phyloP scores from a whole-genome alignment of 2,888 invertebrate species.

The Ligdia adustata region DNA sequence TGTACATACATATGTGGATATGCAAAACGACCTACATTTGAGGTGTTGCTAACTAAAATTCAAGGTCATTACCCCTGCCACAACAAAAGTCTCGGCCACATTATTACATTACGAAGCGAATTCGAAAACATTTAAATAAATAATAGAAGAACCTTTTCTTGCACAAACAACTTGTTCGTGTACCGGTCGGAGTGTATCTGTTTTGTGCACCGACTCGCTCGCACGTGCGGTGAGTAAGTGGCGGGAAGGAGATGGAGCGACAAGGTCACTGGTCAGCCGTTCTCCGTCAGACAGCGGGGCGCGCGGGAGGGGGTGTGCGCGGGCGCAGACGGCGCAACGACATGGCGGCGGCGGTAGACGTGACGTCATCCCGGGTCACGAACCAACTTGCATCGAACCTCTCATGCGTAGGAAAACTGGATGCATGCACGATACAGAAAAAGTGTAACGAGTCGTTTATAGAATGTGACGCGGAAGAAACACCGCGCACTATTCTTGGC shows the following conservation, averaged over 20 bases:
- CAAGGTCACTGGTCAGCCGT: slow-evolving; percentile 82
- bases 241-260: slow-evolving; percentile 64
- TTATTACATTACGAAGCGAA: slow-evolving; percentile 71
- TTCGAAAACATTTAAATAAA: slow-evolving; percentile 77
- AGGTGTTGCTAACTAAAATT: slow-evolving; percentile 54
- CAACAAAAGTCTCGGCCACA: slow-evolving; percentile 59
- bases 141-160: slow-evolving; percentile 75
- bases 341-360: slow-evolving; percentile 64
- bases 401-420: slow-evolving; percentile 76
- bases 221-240: slow-evolving; percentile 42
- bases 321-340: slow-evolving; percentile 75
- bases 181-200: slow-evolving; percentile 56
- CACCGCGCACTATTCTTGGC: slow-evolving; percentile 23
- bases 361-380: slow-evolving; percentile 75
- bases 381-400: slow-evolving; percentile 63
- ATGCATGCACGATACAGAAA: slow-evolving; percentile 61
- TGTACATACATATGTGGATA: slow-evolving; percentile 20
- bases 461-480: slow-evolving; percentile 51
- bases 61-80: slow-evolving; percentile 74
- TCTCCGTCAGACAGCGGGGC: slow-evolving; percentile 75
- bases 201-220: slow-evolving; percentile 45
- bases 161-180: slow-evolving; percentile 73
- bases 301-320: slow-evolving; percentile 64
- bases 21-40: slow-evolving; percentile 50
- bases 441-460: slow-evolving; percentile 54